Evolutionary conservation across 2,113 vertebrate species (phyloP).

Genomic region (Gallinago jamesoni): DNA sequence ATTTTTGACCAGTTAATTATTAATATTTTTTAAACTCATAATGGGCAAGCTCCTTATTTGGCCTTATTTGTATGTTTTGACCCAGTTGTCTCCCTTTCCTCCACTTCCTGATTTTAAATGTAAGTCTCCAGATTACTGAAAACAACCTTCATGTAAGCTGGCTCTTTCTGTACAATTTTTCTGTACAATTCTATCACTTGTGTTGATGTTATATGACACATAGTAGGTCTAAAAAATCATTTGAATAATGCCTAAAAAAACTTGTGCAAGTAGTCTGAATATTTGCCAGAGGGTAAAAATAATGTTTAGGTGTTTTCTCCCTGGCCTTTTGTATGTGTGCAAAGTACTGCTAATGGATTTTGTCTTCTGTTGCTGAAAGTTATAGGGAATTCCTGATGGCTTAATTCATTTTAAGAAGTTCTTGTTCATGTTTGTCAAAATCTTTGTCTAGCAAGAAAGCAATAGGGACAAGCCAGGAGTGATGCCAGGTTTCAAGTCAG

Average conservation of each 20-base stretch:
- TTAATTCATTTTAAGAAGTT: neutral
- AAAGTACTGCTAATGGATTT: neutral
- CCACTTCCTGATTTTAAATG: neutral
- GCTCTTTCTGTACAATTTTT: neutral
- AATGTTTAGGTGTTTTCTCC: neutral
- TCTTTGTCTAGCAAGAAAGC: neutral
- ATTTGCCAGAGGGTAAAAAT: neutral
- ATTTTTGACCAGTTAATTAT: neutral
- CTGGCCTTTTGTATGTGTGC: neutral
- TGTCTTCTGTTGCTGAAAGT: neutral
- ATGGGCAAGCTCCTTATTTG: neutral
- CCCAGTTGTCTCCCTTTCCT: neutral
- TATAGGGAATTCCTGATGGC: neutral
- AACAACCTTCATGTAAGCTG: neutral
- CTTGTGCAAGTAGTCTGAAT: neutral
- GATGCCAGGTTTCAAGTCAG: neutral
- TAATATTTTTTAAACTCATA: neutral
- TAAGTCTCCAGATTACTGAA: neutral
- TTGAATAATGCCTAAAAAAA: neutral
- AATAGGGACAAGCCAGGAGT: neutral
- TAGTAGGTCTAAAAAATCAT: neutral
- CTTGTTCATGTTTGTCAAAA: neutral
- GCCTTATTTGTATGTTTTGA: neutral
- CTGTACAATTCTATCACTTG: neutral
- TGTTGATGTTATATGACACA: neutral